Evolutionary conservation across 1,140 invertebrate species (phyloP).

Genomic region (Hyphantria cunea): DNA sequence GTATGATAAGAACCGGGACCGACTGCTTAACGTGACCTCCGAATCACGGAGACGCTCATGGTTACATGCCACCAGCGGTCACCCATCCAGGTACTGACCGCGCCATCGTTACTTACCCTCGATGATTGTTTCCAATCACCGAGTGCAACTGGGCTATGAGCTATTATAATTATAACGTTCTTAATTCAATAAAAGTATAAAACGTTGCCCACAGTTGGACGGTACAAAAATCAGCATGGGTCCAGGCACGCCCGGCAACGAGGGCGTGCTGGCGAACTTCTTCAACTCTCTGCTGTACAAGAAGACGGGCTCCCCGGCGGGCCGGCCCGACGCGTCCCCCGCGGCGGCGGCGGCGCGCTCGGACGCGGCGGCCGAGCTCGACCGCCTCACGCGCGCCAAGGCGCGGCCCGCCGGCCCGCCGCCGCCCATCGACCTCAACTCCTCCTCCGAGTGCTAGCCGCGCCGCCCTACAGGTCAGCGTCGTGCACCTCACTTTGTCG

Average conservation of each 20-base stretch:
- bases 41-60: too few species aligned
- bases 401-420: constrained; percentile 69
- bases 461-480: too few species aligned
- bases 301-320: constrained; percentile 88
- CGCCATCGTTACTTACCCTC: too few species aligned
- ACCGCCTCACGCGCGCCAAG: constrained; percentile 90
- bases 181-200: too few species aligned
- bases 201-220: constrained; percentile 84
- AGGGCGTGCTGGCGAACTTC: constrained; percentile 98
- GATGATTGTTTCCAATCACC: too few species aligned
- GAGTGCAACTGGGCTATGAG: too few species aligned
- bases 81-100: too few species aligned
- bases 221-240: constrained; percentile 85
- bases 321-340: constrained; percentile 83
- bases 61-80: too few species aligned
- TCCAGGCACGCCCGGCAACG: constrained; percentile 87
- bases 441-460: constrained; percentile 63
- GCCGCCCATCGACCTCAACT: constrained; percentile 73
- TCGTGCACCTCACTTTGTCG: too few species aligned
- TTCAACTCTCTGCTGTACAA: constrained; percentile 98
- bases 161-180: too few species aligned
- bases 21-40: too few species aligned
- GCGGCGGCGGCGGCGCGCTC: constrained; percentile 88
- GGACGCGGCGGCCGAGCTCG: constrained; percentile 95
- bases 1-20: too few species aligned